Conservation (phyloP, 2,888 invertebrate genomes). For the Glyphotaelius pellucidus region DNA sequence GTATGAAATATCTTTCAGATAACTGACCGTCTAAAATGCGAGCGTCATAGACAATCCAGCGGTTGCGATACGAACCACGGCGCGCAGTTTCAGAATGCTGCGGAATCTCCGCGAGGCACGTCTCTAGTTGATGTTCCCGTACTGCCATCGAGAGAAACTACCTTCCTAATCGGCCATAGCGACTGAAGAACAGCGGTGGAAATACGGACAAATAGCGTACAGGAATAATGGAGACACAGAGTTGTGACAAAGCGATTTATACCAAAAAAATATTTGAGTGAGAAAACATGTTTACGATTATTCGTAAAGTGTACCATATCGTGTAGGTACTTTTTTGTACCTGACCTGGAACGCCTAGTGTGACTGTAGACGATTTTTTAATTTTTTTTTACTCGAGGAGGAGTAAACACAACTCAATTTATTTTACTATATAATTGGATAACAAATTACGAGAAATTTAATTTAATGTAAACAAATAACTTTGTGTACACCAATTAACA, state of each 20-base stretch:
- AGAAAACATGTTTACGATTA: neutral
- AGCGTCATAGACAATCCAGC: slow-evolving; percentile 26
- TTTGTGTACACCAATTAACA: too few relatives aligned
- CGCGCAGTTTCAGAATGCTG: slow-evolving; percentile 16
- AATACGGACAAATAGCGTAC: neutral
- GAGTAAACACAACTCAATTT: neutral
- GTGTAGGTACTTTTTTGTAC: neutral
- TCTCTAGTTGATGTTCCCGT: slow-evolving; percentile 33
- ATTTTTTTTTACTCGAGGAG: neutral
- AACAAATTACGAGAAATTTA: too few relatives aligned
- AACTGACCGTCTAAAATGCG: slow-evolving; percentile 41
- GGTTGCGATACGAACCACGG: slow-evolving; percentile 38
- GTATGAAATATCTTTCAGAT: neutral
- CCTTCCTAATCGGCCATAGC: neutral
- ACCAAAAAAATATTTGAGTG: neutral
- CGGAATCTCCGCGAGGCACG: neutral
- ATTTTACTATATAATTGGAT: too few relatives aligned
- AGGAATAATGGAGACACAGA: neutral
- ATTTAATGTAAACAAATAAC: too few relatives aligned
- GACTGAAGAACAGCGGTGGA: neutral
- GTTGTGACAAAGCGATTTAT: slow-evolving; percentile 3
- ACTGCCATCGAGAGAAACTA: neutral
- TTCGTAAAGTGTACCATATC: neutral
- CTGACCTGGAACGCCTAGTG: neutral
- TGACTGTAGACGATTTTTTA: neutral